These are phyloP conservation scores for Seladonia tumulorum DNA, from an alignment of 2,888 invertebrate genomes.

Conservation along the genomic window DNA sequence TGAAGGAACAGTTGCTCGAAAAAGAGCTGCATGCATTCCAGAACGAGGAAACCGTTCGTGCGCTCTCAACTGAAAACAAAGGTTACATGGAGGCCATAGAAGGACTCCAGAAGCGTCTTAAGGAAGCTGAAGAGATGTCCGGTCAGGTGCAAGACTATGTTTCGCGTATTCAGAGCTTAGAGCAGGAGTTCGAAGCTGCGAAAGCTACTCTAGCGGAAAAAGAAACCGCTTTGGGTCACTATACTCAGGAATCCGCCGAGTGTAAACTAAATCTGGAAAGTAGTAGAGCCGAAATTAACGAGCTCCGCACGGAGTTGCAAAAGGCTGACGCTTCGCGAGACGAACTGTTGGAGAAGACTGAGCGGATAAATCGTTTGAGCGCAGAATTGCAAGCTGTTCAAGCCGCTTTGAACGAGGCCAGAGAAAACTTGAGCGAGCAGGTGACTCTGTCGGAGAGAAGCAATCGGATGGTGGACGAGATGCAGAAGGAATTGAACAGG, in stretches of 20 bases:
- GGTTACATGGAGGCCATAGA: conserved; percentile 14
- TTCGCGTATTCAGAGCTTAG: conserved; percentile 26
- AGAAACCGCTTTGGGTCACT: conserved; percentile 41
- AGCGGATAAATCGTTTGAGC: conserved; percentile 89
- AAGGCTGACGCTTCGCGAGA: conserved; percentile 47
- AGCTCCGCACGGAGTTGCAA: conserved; percentile 23
- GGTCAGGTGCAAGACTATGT: conserved; percentile 16
- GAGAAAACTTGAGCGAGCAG: conserved; percentile 41
- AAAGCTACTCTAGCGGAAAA: conserved; percentile 70
- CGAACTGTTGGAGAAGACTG: conserved; percentile 85
- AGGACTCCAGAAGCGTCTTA: conserved; percentile 40
- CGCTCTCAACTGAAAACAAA: conserved; percentile 18
- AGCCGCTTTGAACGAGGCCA: conserved; percentile 35
- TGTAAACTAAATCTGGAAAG: conserved; percentile 64
- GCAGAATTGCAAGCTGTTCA: conserved; percentile 86
- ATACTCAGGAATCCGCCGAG: conserved; percentile 49
- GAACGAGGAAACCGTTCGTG: conserved; percentile 22
- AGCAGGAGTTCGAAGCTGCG: conserved; percentile 83
- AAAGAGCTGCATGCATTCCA: conserved; percentile 32
- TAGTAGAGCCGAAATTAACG: conserved; percentile 48
- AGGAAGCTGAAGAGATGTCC: conserved; percentile 3
- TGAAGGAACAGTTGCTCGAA: conserved; percentile 31
- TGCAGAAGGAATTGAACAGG: conserved; percentile 61
- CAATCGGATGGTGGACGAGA: conserved; percentile 59
- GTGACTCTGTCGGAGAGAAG: conserved; percentile 49